These are phyloP conservation scores for Elanus axillaris DNA, from an alignment of 2,113 vertebrate species.

Conservation along the genomic window DNA sequence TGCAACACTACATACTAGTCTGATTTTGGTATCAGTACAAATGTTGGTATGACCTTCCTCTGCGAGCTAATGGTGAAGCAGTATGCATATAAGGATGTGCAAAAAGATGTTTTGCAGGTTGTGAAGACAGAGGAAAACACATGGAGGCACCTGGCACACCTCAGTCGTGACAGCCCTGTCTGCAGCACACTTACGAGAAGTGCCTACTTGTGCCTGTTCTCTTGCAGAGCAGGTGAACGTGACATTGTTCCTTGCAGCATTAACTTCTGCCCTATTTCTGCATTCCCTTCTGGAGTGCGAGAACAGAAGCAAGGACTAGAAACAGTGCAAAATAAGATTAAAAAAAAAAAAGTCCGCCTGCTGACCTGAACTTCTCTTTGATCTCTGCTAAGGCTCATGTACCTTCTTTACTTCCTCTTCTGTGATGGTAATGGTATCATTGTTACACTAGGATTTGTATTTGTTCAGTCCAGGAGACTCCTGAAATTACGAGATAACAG, in stretches of 20 bases:
- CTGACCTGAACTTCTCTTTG: not conserved
- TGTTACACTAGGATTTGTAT: not conserved
- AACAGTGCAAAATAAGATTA: not conserved
- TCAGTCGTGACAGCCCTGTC: not conserved
- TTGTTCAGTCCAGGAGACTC: not conserved
- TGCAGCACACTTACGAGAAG: accelerated
- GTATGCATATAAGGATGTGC: not conserved
- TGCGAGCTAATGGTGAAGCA: not conserved
- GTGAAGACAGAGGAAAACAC: not conserved
- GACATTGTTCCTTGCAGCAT: not conserved
- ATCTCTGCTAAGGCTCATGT: not conserved
- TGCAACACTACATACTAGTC: not conserved
- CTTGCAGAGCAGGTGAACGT: accelerated
- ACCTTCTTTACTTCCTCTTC: not conserved
- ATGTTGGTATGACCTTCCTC: not conserved
- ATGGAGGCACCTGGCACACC: not conserved
- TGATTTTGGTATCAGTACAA: not conserved
- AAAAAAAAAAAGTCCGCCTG: accelerated
- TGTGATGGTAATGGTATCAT: not conserved
- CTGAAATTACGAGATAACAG: not conserved
- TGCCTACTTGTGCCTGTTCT: accelerated
- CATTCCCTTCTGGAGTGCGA: not conserved
- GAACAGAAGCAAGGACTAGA: not conserved
- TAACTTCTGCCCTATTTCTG: not conserved
- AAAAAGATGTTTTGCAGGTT: not conserved